phyloP scores from a whole-genome alignment of 2,888 invertebrate genomes.

The Andrena bicolor region DNA sequence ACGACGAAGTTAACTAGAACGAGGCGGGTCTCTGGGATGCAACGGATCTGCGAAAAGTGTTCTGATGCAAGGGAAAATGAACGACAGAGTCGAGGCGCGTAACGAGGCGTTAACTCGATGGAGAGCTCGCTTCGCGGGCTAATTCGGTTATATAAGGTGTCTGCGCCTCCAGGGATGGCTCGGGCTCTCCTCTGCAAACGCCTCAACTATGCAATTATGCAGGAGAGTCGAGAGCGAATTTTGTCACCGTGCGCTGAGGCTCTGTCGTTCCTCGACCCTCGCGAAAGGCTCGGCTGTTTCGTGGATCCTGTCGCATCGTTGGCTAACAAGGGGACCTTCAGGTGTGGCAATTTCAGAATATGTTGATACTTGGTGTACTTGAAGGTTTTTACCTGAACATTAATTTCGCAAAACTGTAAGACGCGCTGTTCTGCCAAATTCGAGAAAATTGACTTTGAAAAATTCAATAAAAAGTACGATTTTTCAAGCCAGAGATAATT shows the following conservation, averaged over 20 bases:
- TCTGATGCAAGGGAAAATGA: conserved; percentile 21
- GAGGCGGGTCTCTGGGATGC: conserved; percentile 34
- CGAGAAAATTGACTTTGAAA: too few relatives aligned
- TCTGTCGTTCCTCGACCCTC: neutral
- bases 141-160: neutral
- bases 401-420: too few relatives aligned
- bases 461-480: too few relatives aligned
- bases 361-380: too few relatives aligned
- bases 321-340: too few relatives aligned
- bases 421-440: too few relatives aligned
- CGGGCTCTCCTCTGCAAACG: neutral
- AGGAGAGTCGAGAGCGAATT: neutral
- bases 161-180: neutral
- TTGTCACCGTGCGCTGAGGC: too few relatives aligned
- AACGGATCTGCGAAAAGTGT: conserved; percentile 44
- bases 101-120: conserved; percentile 2
- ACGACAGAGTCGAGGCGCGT: conserved; percentile 24
- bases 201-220: neutral
- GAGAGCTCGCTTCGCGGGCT: neutral
- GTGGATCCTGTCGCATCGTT: neutral
- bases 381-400: too few relatives aligned
- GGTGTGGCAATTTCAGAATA: too few relatives aligned
- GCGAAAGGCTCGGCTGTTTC: neutral
- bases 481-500: too few relatives aligned
- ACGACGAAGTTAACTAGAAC: conserved; percentile 48